phyloP scores from a whole-genome alignment of 2,888 invertebrate species.

The Leptura quadrifasciata region DNA sequence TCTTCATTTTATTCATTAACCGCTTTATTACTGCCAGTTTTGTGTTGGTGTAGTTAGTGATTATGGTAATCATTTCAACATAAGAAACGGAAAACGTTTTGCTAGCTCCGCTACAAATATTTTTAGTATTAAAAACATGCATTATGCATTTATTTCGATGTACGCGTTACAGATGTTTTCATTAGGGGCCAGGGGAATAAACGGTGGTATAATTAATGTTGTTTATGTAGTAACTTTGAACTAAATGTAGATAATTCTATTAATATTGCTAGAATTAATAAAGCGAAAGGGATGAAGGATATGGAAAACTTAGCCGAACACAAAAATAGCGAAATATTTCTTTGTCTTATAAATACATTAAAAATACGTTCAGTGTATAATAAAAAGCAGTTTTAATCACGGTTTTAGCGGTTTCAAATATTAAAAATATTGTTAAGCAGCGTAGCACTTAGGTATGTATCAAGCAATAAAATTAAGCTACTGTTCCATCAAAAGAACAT shows the following conservation, averaged over 20 bases:
- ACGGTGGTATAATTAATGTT: neutral
- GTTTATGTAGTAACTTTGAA: neutral
- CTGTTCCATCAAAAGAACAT: neutral
- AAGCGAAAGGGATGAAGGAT: neutral
- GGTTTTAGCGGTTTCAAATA: neutral
- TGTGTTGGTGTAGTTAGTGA: constrained; percentile 20
- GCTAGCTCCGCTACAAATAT: neutral
- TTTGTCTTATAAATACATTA: too few species aligned
- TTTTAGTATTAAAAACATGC: constrained; percentile 20
- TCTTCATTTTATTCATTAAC: constrained; percentile 44
- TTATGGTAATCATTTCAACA: constrained; percentile 28
- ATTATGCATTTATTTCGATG: constrained; percentile 19
- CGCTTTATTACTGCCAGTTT: constrained; percentile 39
- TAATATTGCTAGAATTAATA: neutral
- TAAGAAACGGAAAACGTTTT: constrained; percentile 25
- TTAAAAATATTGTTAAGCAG: neutral
- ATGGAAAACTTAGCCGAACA: neutral
- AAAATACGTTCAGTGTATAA: neutral
- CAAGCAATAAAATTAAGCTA: constrained; percentile 1
- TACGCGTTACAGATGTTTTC: neutral
- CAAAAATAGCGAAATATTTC: too few species aligned
- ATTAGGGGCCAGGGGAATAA: neutral
- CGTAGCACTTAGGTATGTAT: constrained; percentile 4
- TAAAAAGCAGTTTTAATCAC: neutral
- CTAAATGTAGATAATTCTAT: neutral